Evolutionary conservation across 2,888 invertebrate genomes (phyloP), one percentile per base, ranked within the genome.

Genomic region (Catotricha subobsoleta): DNA sequence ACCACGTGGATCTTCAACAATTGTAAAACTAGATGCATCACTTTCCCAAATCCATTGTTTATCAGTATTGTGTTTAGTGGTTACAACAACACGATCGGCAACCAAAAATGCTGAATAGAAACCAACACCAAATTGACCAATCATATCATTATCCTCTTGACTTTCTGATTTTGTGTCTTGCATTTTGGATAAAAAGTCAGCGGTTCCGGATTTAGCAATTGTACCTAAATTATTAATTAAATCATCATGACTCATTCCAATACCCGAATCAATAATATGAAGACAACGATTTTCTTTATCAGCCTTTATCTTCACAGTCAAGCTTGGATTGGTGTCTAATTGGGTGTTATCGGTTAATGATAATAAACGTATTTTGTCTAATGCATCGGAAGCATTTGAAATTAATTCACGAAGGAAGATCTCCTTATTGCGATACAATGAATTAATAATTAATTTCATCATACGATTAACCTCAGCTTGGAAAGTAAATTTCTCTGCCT

Each of bases 361-460:
- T 45, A 97, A 62, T 50, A 97, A 71, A 19, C 98, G 78, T 54
- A 99, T 94, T 13, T 99, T 98, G 66, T 98, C 98, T 48, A 98
- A 68, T 31, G 98, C 98, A 69, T 98, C 98, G 0, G 97, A 97
- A 1, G 92, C 97, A 67, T 98, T 99, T 1, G 97, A 98, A 56
- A 98, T 98, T 60, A 98, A 68, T 67, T 98, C 98, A 55, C 98
- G 74, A 45, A 97, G 68, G 76, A 92, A 97, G 52, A 97, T 95
- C 76, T 99, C 98, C 67, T 98, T 98, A 65, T 99, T 98, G 53
- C 92, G 76, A 66, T 98, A 98, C 8, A 98, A 69, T 8, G 98
- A 98, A 67, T 99, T 99, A 60, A 99, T 99, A 64, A 98, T 98
- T 44, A 98, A 75, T 65, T 98, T 99, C 98, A 98, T 99, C 94